These are phyloP conservation scores for Myripristis jacobus DNA, from an alignment of 2,797 vertebrate genomes.

Conservation along the genomic window DNA sequence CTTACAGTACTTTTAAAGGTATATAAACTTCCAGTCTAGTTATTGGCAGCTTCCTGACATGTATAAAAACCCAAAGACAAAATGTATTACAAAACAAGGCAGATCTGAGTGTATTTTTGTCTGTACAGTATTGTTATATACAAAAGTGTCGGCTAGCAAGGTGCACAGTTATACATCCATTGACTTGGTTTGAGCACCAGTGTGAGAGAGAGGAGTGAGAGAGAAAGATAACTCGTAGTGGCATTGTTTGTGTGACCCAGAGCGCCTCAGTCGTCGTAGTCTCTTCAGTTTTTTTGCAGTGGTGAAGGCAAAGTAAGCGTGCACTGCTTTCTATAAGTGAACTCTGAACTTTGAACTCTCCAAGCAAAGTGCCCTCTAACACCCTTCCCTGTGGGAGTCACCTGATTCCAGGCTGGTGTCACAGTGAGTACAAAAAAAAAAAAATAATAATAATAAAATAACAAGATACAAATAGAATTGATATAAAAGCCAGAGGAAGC, in stretches of 20 bases:
- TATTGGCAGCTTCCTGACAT: constrained; percentile 92
- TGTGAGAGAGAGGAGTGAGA: constrained; percentile 85
- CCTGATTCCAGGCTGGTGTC: constrained; percentile 78
- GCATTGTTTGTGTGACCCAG: constrained; percentile 70
- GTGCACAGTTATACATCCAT: constrained; percentile 91
- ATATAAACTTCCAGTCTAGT: constrained; percentile 98
- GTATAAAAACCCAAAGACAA: constrained; percentile 83
- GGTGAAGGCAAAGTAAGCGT: constrained; percentile 81
- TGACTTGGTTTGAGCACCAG: constrained; percentile 94
- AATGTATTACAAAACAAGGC: constrained; percentile 94
- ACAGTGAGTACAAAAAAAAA: constrained; percentile 79
- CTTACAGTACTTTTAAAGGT: constrained; percentile 98
- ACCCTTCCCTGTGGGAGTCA: constrained; percentile 69
- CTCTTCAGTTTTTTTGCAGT: constrained; percentile 77
- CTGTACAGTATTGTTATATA: constrained; percentile 92
- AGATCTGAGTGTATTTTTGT: constrained; percentile 88
- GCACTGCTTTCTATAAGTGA: constrained; percentile 63
- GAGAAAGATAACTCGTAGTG: constrained; percentile 75
- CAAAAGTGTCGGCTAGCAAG: constrained; percentile 92
- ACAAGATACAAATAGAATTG: constrained; percentile 71
- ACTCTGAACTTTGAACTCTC: constrained; percentile 68
- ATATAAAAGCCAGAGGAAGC: constrained; percentile 65
- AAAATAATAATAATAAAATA: constrained; percentile 14
- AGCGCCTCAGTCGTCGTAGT: constrained; percentile 63
- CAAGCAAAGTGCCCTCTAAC: constrained; percentile 79